Evolutionary conservation across 2,113 vertebrate genomes (phyloP), one percentile per base, ranked within the genome.

Genomic region (Leucoraja erinaceus): DNA sequence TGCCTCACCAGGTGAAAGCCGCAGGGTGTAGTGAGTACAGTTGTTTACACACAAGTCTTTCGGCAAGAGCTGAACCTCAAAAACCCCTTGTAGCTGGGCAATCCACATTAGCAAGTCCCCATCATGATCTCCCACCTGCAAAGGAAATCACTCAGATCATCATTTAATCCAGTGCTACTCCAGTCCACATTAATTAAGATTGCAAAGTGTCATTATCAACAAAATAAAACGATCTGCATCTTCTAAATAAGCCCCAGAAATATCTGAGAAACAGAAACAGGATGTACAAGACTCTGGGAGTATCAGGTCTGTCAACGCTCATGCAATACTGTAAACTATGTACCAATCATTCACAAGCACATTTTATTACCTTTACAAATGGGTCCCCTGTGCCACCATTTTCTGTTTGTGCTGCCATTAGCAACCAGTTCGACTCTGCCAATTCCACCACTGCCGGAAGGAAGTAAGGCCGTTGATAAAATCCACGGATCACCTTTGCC

Each of bases 41-140:
- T 11, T 72, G 68, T n/a, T 47, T 47, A 66, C 90, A 70, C 90
- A 91, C 22, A 72, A 12, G 68, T 72, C 90, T 38, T 47, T 91
- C 31, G 90, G 90, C 22, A 91, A 54, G 18, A 91, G 90, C 22
- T 91, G 90, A 91, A 91, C 68, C 20, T 91, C 90, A 91, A 91
- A 91, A 20, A 72, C 38, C 33, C 90, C 90, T 68, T 91, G 90
- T 22, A 91, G 33, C 38, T 91, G 90, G 54, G 90, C 90, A 10
- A 91, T 91, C 90, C 90, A 91, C 90, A 91, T 70, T 66, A 91
- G 9, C 68, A 91, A 33, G 90, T 91, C 90, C 68, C 90, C 90
- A 54, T 91, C 90, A 72, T 91, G 90, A 91, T 91, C 90, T 28
- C 38, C 61, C 33, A 91, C 20, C 90, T 91, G 90, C 14, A 72